Conservation (phyloP, 2,113 vertebrate species). For the Chaetorhynchus papuensis region DNA sequence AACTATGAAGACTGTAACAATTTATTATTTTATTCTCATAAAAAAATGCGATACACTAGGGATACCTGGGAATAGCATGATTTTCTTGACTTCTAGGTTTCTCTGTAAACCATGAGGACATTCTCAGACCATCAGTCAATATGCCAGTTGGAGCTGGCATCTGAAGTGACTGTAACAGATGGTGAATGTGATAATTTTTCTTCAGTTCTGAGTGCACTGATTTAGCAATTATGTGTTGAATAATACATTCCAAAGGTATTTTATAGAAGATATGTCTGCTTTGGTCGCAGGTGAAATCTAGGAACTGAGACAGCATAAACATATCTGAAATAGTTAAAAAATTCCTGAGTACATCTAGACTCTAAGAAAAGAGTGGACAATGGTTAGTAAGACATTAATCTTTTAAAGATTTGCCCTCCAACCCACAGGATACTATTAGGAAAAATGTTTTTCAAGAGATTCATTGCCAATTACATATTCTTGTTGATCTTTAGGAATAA, state of each 20-base stretch:
- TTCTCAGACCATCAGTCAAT: background rate
- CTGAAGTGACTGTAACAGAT: background rate
- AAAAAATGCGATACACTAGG: background rate
- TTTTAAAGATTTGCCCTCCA: background rate
- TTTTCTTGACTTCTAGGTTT: background rate
- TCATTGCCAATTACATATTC: background rate
- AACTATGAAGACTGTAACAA: background rate
- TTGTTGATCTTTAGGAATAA: background rate
- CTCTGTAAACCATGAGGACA: background rate
- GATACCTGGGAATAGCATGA: background rate
- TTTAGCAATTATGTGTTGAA: background rate
- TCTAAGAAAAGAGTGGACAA: background rate
- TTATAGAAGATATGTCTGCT: background rate
- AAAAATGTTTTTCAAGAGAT: background rate
- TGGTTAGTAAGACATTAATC: accelerated
- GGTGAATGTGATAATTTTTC: background rate
- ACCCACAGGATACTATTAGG: background rate
- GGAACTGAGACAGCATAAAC: background rate
- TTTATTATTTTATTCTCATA: background rate
- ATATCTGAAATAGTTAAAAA: background rate
- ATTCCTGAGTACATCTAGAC: background rate
- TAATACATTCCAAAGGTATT: background rate
- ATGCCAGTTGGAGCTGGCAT: background rate
- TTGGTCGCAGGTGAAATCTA: background rate
- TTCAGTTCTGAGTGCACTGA: background rate